phyloP scores from a whole-genome alignment of 2,888 invertebrate species.

The Globia sparganii region DNA sequence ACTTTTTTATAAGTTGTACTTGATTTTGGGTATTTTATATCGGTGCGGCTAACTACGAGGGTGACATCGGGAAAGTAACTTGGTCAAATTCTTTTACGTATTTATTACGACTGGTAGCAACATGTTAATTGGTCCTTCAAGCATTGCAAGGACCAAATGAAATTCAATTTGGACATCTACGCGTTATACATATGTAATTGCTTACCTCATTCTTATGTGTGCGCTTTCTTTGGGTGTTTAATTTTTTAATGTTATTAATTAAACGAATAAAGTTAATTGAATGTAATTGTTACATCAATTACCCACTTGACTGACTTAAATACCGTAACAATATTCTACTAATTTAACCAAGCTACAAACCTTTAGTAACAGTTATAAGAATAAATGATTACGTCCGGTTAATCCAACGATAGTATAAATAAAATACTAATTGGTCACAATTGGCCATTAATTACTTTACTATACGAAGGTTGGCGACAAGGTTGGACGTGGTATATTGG shows the following conservation, averaged over 20 bases:
- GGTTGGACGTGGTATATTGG: slow-evolving; percentile 52
- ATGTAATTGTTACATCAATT: slow-evolving; percentile 11
- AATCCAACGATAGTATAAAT: slow-evolving; percentile 43
- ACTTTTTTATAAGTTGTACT: too few species aligned
- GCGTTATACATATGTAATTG: neutral
- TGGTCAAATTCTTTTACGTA: too few species aligned
- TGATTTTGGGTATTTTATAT: neutral
- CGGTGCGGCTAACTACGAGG: neutral
- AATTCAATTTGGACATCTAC: neutral
- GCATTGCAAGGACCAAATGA: neutral
- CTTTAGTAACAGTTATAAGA: slow-evolving; percentile 30
- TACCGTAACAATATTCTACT: slow-evolving; percentile 38
- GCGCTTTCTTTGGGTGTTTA: neutral
- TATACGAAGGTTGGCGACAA: slow-evolving; percentile 48
- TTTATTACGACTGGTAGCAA: neutral
- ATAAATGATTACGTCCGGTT: slow-evolving; percentile 42
- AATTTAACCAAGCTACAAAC: slow-evolving; percentile 30
- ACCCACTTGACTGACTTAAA: slow-evolving; percentile 22
- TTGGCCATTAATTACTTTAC: slow-evolving; percentile 42
- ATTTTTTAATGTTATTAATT: neutral
- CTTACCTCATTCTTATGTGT: neutral
- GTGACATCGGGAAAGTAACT: too few species aligned
- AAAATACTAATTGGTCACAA: slow-evolving; percentile 56
- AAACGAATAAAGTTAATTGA: slow-evolving; percentile 8
- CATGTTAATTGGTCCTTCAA: neutral